Evolutionary conservation across 1,140 invertebrate genomes (phyloP), one percentile per base, ranked within the genome.

Genomic region (Tetraneura akinire): DNA sequence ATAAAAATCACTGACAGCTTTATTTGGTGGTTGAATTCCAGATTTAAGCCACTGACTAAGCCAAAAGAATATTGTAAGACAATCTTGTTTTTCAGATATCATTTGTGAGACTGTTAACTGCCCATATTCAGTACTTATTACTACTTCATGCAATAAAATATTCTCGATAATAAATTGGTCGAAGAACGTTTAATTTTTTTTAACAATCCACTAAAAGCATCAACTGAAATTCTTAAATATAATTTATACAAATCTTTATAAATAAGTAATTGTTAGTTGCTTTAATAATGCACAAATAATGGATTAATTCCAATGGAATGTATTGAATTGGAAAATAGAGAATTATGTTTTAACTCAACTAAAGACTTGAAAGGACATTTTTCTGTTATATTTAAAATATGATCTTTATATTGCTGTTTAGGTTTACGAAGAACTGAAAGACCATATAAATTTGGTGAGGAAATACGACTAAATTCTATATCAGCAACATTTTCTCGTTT

Each of bases 161-260:
- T 42, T 3, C 66, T 23, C 14, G 37, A 70, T 47, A 23, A 14
- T 47, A 70, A 70, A 47, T 70, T 47, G 14, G 45, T 18, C 14
- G 42, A 70, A 1, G 66, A 23, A 23, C 66, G 37, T 4, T 70
- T 70, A 16, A 47, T 23, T 70, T 70, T 70, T 68, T 70, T 70
- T 14, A 70, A 13, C 5, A 47, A 47, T 4, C 66, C 42, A 16
- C 21, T 21, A 21, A 21, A 47, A 37, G n/a, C 66, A 23, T 47
- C 18, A 23, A 70, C 47, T 18, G 42, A 45, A 1, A 47, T 8
- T 70, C 47, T 70, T 21, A n/a, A n/a, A 14, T 70, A 70, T 14
- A 18, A 45, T 70, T 70, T 70, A 47, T 42, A 70, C 23, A 64
- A 64, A 64, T 64, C 60, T 64, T 64, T 64, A 11, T 37, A 64